A percentile compares a stretch with the other conserved stretches of the same genome.
phyloP scores from a whole-genome alignment of 2,113 vertebrate genomes.

The Odocoileus hemionus region DNA sequence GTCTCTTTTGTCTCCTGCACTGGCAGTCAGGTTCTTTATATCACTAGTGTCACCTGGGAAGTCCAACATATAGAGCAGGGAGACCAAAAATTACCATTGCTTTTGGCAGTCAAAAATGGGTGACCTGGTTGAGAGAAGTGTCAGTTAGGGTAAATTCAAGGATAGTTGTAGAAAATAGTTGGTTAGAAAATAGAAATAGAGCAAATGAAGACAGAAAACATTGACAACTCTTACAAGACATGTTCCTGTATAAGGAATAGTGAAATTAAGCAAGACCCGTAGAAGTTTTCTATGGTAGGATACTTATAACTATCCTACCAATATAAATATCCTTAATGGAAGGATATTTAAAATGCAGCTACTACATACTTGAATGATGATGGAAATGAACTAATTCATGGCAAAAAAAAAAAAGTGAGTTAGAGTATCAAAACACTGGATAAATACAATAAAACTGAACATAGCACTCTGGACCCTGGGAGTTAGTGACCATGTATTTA shows the following conservation, averaged over 20 bases:
- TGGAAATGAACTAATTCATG: not conserved
- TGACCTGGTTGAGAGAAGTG: not conserved
- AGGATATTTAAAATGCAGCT: not conserved
- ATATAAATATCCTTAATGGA: not conserved
- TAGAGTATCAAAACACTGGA: not conserved
- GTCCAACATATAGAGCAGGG: not conserved
- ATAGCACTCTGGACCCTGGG: not conserved
- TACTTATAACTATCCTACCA: not conserved
- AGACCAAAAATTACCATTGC: too few species aligned
- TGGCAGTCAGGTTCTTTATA: not conserved
- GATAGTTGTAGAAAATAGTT: not conserved
- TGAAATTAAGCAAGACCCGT: not conserved
- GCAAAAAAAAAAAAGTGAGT: not conserved
- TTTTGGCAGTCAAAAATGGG: not conserved
- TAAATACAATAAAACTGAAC: not conserved
- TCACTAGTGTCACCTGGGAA: not conserved
- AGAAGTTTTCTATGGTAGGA: not conserved
- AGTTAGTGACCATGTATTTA: not conserved
- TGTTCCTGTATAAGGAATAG: not conserved
- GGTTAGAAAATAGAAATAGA: not conserved
- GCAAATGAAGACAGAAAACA: not conserved
- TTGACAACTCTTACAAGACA: not conserved
- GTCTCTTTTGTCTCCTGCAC: not conserved
- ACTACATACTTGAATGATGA: not conserved
- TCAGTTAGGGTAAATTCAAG: not conserved